Evolutionary conservation across 2,113 vertebrate species (phyloP), one percentile per base, ranked within the genome.

Genomic region (Notarius lentiginosus): DNA sequence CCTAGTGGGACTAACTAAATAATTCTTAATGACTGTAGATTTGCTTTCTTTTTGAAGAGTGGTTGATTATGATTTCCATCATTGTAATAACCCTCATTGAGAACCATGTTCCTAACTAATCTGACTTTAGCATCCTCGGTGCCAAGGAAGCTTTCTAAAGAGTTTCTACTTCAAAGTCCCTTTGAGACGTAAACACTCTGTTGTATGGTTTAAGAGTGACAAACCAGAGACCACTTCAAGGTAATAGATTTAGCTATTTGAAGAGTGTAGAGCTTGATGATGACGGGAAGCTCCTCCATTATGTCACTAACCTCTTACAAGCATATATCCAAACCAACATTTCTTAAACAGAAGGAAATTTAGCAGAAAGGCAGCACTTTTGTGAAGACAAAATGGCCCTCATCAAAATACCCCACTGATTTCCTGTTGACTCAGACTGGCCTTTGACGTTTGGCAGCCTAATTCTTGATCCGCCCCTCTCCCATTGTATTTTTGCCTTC

Each of bases 401-500:
- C 30, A 55, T 58, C 27, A 60, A 53, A 3, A 14, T 47, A 73
- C 77, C 68, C 79, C 73, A 58, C 58, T 55, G 82, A 77, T 47
- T 87, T 58, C 73, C 84, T 86, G 73, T 49, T 65, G 63, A 88
- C 27, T 53, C 77, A 60, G 83, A 75, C 47, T 87, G 72, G 85
- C 76, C 66, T 75, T 65, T 75, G 55, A 85, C 68, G 68, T 72
- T 79, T 51, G 70, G 60, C 80, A 82, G 76, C 79, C 58, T 73
- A 87, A 88, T 84, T 0, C 1, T 15, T 79, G n/a, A 75, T 47
- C 49, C 83, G 53, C 86, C 41, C 68, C n/a, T 82, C 68, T 73
- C 18, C 41, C 18, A 77, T 68, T 56, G 73, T 72, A 63, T 61
- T 84, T 60, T 60, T 60, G 60, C 56, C 58, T 47, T 87, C 17